Evolutionary conservation across 1,140 invertebrate genomes (phyloP).

Genomic region (Diplogasteroides magnus): DNA sequence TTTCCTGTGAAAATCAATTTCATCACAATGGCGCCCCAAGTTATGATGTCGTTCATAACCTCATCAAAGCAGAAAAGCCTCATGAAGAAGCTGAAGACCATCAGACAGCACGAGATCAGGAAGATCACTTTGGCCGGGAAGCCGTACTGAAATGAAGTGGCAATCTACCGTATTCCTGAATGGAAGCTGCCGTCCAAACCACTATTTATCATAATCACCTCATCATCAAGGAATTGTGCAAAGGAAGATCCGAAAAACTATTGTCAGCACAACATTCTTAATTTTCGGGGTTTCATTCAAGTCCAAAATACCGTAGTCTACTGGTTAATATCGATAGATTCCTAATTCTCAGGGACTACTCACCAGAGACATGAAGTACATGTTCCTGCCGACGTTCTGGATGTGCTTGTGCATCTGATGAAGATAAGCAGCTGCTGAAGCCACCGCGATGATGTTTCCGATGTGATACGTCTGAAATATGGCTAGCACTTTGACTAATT

Average conservation of each 20-base stretch:
- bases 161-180: neutral
- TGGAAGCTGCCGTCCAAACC: too few species aligned
- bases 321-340: too few species aligned
- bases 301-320: too few species aligned
- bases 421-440: conserved; percentile 38
- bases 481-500: too few species aligned
- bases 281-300: neutral
- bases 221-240: too few species aligned
- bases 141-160: conserved; percentile 66
- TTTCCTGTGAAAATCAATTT: too few species aligned
- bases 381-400: conserved; percentile 42
- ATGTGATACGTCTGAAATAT: conserved; percentile 36
- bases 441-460: conserved; percentile 36
- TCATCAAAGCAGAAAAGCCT: conserved; percentile 74
- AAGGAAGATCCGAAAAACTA: too few species aligned
- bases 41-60: too few species aligned
- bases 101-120: conserved; percentile 79
- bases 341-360: too few species aligned
- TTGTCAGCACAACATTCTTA: too few species aligned
- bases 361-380: conserved; percentile 63
- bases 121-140: conserved; percentile 88
- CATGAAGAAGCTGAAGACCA: conserved; percentile 75
- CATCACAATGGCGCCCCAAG: too few species aligned
- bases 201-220: too few species aligned
- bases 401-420: conserved; percentile 44